Base-by-base conservation (phyloP, 92 coral and sea anemone species). In the Anthopleura xanthogrammica region DNA sequence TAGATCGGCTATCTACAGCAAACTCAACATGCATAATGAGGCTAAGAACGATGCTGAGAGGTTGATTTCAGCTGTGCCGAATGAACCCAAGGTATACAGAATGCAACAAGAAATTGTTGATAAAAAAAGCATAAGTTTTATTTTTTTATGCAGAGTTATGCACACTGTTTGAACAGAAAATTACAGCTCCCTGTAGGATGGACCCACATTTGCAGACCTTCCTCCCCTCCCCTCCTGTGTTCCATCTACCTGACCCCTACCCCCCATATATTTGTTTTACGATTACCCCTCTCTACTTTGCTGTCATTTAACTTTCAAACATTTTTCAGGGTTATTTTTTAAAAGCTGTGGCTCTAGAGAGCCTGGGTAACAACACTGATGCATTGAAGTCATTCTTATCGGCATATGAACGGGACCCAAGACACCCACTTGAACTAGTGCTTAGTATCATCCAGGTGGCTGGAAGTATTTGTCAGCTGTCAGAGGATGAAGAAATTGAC, bases 31-130 rank as follows among this genome's bases (percentile, higher is more conserved):
- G 92, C 87, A 87, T 70, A 94, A 94, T 89, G 93, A 94, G 52
- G 91, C 98, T 20, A 93, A 86, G 87, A 92, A 94, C 76, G 98
- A 94, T 92, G 98, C 98, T 54, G 92, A 94, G 75, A 85, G 85
- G 52, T 83, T 94, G 70, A 87, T 92, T 22, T 73, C 82, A 16
- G 76, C 85, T 40, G 79, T 86, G 60, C 95, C 95, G 29, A 71
- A 86, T 66, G 92, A 89, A 19, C 90, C 95, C 78, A 93, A 92
- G 89, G 98, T 94, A 80, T 40, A 3, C 14, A 52, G 4, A 36
- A 20, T 52, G 16, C 10, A 46, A 76, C 50, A 75, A 29, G 22
- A 19, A 29, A 39, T 75, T 52, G 58, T 54, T 10, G 2, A 54
- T 10, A 50, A 50, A 6, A 50, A 6, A 5, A 50, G 11, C 11